A percentile compares a stretch with the other conserved stretches of the same genome.
Evolutionary conservation across 2,888 invertebrate species (phyloP).

Genomic region (Dione vanillae): DNA sequence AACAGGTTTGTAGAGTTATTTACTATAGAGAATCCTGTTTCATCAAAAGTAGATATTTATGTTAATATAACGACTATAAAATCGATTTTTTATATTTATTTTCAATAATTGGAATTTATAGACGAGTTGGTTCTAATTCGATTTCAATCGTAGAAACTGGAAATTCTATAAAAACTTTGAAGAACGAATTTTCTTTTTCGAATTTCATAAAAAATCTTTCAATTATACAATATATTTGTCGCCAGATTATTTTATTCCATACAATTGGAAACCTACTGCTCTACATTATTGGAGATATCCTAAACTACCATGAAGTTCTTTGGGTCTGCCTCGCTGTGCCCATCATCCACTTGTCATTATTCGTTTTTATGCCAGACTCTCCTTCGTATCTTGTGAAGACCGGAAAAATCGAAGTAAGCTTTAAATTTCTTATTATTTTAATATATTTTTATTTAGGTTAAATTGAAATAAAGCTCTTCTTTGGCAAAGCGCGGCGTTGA

Average conservation of each 20-base stretch:
- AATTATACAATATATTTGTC: neutral
- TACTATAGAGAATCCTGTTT: neutral
- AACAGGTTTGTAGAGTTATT: neutral
- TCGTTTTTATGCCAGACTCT: slow-evolving; percentile 85
- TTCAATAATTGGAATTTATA: neutral
- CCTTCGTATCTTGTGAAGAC: slow-evolving; percentile 80
- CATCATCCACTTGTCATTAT: slow-evolving; percentile 70
- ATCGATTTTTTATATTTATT: neutral
- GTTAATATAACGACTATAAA: neutral
- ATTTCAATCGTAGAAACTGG: too few species aligned
- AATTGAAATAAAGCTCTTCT: too few species aligned
- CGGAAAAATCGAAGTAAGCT: slow-evolving; percentile 69
- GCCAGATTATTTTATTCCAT: slow-evolving; percentile 68
- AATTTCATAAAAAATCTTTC: too few species aligned
- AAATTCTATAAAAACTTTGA: too few species aligned
- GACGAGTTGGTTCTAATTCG: too few species aligned
- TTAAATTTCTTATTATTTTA: neutral
- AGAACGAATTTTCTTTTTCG: too few species aligned
- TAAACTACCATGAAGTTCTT: slow-evolving; percentile 78
- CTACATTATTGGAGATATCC: slow-evolving; percentile 76
- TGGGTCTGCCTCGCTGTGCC: slow-evolving; percentile 78
- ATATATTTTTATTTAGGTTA: too few species aligned
- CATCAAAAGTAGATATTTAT: neutral
- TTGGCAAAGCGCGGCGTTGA: too few species aligned
- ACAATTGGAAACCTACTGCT: slow-evolving; percentile 80